phyloP scores from a whole-genome alignment of 2,797 vertebrate genomes.

The Onychomys leucogaster region DNA sequence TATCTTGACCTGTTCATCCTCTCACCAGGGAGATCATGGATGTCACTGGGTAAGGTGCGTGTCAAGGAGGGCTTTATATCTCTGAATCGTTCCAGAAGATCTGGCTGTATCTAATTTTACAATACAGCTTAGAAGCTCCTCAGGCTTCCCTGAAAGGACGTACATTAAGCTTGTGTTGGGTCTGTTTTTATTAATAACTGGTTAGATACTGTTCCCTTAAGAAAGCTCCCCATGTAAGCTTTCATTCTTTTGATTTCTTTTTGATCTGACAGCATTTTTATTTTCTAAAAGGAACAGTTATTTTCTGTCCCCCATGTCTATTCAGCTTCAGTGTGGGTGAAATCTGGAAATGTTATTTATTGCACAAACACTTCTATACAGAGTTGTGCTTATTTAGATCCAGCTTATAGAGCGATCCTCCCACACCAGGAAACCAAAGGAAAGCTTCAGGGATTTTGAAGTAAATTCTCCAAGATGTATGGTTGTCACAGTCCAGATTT shows the following conservation, averaged over 20 bases:
- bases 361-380: conserved; percentile 49
- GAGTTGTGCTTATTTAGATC: conserved; percentile 63
- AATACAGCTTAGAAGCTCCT: neutral
- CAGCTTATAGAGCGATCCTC: neutral
- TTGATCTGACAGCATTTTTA: conserved; percentile 66
- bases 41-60: rapidly evolving
- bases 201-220: neutral
- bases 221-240: neutral
- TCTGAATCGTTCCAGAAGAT: neutral
- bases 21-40: rapidly evolving
- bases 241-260: conserved; percentile 69
- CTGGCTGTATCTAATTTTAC: neutral
- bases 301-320: conserved; percentile 66
- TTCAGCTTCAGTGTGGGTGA: conserved; percentile 67
- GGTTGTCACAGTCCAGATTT: neutral
- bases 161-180: neutral
- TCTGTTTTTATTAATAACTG: conserved; percentile 62
- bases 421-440: conserved; percentile 42
- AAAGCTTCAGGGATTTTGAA: conserved; percentile 47
- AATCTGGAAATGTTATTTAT: conserved; percentile 75
- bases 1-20: neutral
- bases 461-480: neutral
- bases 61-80: neutral
- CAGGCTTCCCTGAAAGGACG: neutral
- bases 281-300: conserved; percentile 69